A percentile compares a stretch with the other conserved stretches of the same genome.
Evolutionary conservation across 2,888 invertebrate genomes (phyloP).

Genomic region (Drosophila anomalipes): DNA sequence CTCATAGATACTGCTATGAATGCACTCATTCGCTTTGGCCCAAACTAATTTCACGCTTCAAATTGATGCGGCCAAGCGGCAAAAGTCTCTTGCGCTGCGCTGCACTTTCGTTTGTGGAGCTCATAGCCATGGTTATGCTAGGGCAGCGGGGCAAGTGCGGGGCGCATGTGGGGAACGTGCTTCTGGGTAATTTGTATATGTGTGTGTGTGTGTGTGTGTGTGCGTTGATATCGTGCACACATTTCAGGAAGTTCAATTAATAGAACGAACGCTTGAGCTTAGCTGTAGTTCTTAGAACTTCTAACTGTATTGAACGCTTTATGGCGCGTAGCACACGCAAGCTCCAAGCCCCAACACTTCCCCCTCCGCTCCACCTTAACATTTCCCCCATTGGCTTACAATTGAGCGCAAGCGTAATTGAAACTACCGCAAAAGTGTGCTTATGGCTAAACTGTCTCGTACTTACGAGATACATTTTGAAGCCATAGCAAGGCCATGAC

Average conservation of each 20-base stretch:
- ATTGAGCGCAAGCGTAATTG: conserved; percentile 75
- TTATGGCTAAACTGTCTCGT: conserved; percentile 58
- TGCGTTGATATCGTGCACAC: conserved; percentile 58
- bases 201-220: background rate
- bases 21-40: conserved; percentile 27
- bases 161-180: background rate
- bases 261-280: conserved; percentile 69
- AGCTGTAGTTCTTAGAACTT: conserved; percentile 63
- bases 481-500: conserved; percentile 49
- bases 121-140: conserved; percentile 48
- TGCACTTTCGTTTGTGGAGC: conserved; percentile 61
- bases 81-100: conserved; percentile 51
- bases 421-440: conserved; percentile 73
- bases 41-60: conserved; percentile 83
- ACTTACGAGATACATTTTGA: conserved; percentile 54
- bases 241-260: conserved; percentile 83
- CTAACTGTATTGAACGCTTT: conserved; percentile 81
- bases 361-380: background rate
- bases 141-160: background rate
- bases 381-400: conserved; percentile 35
- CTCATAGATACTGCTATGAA: conserved; percentile 9
- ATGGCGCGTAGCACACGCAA: conserved; percentile 79
- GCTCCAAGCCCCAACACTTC: conserved; percentile 8
- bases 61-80: conserved; percentile 81
- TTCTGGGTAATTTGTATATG: background rate